Percentiles rank a stretch among this genome's conserved stretches.
These are phyloP conservation scores for Epicampocera succincta DNA, from an alignment of 2,888 invertebrate species.

Conservation along the genomic window DNA sequence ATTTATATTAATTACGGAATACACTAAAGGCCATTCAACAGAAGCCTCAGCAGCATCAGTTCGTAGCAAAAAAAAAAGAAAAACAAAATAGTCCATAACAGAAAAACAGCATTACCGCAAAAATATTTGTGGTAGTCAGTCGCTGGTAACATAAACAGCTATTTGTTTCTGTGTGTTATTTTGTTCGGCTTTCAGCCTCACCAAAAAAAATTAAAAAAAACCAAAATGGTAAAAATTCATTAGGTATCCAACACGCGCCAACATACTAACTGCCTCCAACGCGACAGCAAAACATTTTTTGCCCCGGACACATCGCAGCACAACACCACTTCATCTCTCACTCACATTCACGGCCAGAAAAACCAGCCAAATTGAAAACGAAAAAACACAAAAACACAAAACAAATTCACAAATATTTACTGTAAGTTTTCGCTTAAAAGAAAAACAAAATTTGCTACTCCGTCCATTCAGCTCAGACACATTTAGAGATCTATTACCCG, in stretches of 20 bases:
- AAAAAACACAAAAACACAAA: background rate
- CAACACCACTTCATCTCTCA: conserved; percentile 51
- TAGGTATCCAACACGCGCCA: conserved; percentile 65
- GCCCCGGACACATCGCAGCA: conserved; percentile 34
- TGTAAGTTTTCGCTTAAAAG: background rate
- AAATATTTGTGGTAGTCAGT: conserved; percentile 57
- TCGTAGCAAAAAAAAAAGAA: background rate
- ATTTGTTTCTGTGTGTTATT: conserved; percentile 23
- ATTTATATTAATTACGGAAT: conserved; percentile 71
- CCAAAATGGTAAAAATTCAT: conserved; percentile 59
- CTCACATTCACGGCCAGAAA: conserved; percentile 26
- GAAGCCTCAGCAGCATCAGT: conserved; percentile 29
- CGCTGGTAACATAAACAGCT: conserved; percentile 30
- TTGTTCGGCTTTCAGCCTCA: conserved; percentile 20
- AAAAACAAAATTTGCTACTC: background rate
- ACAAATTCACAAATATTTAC: conserved; percentile 24
- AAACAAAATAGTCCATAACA: background rate
- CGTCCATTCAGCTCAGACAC: conserved; percentile 5
- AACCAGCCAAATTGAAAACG: conserved; percentile 8
- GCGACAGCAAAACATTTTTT: conserved; percentile 54
- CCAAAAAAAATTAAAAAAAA: background rate
- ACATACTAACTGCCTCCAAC: conserved; percentile 58
- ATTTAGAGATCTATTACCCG: conserved; percentile 58
- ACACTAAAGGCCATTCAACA: conserved; percentile 45
- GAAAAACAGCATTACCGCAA: conserved; percentile 32